Evolutionary conservation across 2,888 invertebrate genomes (phyloP).

Genomic region (Allacma fusca): DNA sequence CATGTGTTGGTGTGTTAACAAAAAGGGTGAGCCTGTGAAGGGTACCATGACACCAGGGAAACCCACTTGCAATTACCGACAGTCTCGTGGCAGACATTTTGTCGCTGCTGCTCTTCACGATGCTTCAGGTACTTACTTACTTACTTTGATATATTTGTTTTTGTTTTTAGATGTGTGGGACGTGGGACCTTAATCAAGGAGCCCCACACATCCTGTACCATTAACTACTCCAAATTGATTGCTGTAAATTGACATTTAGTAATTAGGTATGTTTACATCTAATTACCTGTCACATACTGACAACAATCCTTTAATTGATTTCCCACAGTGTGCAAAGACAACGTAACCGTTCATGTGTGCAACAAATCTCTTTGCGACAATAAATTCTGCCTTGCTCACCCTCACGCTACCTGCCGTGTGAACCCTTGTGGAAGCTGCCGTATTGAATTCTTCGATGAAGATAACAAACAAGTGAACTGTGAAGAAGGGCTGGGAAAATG

Average conservation of each 20-base stretch:
- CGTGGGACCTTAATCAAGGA: no score
- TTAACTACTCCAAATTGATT: no score
- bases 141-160: no score
- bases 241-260: no score
- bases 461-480: conserved; percentile 62
- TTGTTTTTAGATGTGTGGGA: no score
- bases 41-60: conserved; percentile 79
- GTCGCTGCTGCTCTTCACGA: conserved; percentile 47
- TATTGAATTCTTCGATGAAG: conserved; percentile 61
- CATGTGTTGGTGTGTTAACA: conserved; percentile 88
- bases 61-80: conserved; percentile 81
- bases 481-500: conserved; percentile 61
- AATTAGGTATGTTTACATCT: no score
- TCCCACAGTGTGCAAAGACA: conserved; percentile 63
- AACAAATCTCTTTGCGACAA: conserved; percentile 62
- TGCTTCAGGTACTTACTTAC: conserved; percentile 42
- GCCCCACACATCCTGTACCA: no score
- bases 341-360: conserved; percentile 63
- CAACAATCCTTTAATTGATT: not conserved
- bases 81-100: conserved; percentile 70
- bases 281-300: no score
- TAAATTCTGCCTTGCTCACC: conserved; percentile 63
- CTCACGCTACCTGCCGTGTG: conserved; percentile 63
- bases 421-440: conserved; percentile 64
- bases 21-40: conserved; percentile 80